Evolutionary conservation across 1,140 invertebrate genomes (phyloP).

Genomic region (Drosophila pseudoobscura): DNA sequence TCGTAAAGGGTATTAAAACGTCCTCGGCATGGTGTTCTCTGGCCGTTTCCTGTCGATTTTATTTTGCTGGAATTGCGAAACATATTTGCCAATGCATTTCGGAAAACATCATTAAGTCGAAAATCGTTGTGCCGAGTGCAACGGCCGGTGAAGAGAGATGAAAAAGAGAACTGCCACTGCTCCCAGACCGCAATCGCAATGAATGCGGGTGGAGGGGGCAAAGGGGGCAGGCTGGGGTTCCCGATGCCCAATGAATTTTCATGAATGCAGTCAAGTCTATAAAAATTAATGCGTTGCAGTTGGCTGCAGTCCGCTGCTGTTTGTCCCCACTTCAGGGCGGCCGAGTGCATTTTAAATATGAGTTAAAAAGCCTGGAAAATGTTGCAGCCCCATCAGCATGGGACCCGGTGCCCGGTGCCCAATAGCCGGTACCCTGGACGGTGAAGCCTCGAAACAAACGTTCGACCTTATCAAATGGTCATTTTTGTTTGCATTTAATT

Average conservation of each 20-base stretch:
- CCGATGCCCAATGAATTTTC: constrained; percentile 75
- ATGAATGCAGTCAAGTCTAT: constrained; percentile 80
- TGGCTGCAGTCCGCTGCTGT: constrained; percentile 54
- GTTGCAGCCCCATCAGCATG: not conserved
- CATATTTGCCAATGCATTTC: constrained; percentile 78
- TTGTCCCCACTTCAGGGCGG: constrained; percentile 9
- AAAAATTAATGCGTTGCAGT: constrained; percentile 79
- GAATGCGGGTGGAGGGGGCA: constrained; percentile 1
- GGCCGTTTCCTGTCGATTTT: constrained; percentile 22
- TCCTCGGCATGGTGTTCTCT: too few relatives aligned
- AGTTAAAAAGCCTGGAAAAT: constrained; percentile 65
- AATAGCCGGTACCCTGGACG: too few relatives aligned
- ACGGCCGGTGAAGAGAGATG: constrained; percentile 70
- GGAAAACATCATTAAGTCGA: constrained; percentile 77
- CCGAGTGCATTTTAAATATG: constrained; percentile 74
- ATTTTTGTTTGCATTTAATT: constrained; percentile 83
- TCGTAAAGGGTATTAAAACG: not conserved
- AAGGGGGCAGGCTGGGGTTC: accelerated
- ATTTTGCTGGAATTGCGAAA: constrained; percentile 53
- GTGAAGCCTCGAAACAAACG: not conserved
- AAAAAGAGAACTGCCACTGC: not conserved
- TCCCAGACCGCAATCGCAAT: constrained; percentile 23
- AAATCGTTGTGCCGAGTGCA: constrained; percentile 70
- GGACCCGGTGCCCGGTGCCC: too few relatives aligned
- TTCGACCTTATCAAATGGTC: constrained; percentile 76